Evolutionary conservation across 2,888 invertebrate species (phyloP).

Genomic region (Chouioia cunea): DNA sequence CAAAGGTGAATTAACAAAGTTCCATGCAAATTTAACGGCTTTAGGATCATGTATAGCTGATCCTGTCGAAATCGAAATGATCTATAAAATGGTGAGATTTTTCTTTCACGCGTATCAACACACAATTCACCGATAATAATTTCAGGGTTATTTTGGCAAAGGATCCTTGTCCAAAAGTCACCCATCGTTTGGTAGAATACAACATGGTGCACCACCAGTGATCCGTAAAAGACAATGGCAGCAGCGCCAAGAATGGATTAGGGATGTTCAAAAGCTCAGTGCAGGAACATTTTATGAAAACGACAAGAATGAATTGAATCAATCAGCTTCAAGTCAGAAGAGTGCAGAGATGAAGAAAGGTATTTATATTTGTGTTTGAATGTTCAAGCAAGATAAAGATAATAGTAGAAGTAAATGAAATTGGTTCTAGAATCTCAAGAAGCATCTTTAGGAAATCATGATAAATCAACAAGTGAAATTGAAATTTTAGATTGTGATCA

Average conservation of each 20-base stretch:
- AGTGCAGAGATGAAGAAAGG: slow-evolving; percentile 7
- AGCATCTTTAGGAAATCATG: slow-evolving; percentile 11
- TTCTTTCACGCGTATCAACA: slow-evolving; percentile 7
- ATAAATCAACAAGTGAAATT: slow-evolving; percentile 38
- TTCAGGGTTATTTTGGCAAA: slow-evolving; percentile 81
- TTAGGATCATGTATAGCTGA: slow-evolving; percentile 76
- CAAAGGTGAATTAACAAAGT: slow-evolving; percentile 70
- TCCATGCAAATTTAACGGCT: slow-evolving; percentile 77
- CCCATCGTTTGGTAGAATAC: slow-evolving; percentile 68
- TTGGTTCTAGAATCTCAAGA: slow-evolving; percentile 5
- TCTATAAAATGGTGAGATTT: slow-evolving; percentile 73
- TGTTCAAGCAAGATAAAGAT: neutral
- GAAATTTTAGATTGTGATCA: slow-evolving; percentile 38
- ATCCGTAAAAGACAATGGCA: slow-evolving; percentile 75
- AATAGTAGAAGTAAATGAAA: no score
- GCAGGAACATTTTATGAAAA: slow-evolving; percentile 49
- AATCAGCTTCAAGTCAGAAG: slow-evolving; percentile 3
- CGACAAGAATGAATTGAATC: slow-evolving; percentile 41
- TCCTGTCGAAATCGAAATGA: slow-evolving; percentile 72
- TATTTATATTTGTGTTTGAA: slow-evolving; percentile 12
- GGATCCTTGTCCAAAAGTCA: slow-evolving; percentile 75
- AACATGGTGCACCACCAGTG: slow-evolving; percentile 68
- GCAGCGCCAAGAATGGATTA: slow-evolving; percentile 73
- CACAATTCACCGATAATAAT: slow-evolving; percentile 26
- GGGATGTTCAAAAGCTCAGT: slow-evolving; percentile 61